Base-by-base conservation (phyloP, 2,888 invertebrate species). In the Eupithecia vulgata region DNA sequence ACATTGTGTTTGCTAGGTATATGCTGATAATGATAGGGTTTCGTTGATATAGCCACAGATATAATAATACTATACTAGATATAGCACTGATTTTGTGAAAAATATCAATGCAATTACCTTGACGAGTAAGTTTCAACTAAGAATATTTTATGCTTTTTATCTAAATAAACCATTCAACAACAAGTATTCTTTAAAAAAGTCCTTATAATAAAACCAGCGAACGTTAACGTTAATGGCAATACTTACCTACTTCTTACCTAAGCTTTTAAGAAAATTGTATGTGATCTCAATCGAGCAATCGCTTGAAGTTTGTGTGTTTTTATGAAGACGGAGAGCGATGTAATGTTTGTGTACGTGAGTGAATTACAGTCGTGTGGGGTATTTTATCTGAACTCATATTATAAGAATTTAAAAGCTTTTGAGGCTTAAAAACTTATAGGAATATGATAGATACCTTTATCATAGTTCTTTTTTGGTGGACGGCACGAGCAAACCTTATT, bases 181-280 rank as follows among this genome's bases (percentile, higher is more conserved):
- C 8, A 34, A 42, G 7, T 5, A 7, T 15, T 59, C n/a, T 25
- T 37, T 37, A 3, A 37, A 21, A 17, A n/a, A 35, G 21, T 64
- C 35, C 40, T 70, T 17, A 15, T 57, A 68, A 45, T 40, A 72
- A 65, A 68, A 70, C 62, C 45, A 70, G 17, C 30, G 37, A 65
- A 21, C 13, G 59, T 66, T 61, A 21, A 65, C 25, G 5, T 15
- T 59, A 75, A 71, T 57, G 70, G 68, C 67, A 40, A 45, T 45
- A 45, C 45, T 48, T 48, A 48, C n/a, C 3, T 48, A 48, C 40
- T 1, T 13, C 30, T 30, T 30, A 40, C 48, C 8, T n/a, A 67
- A 30, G 71, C 74, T 78, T 76, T 76, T 72, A 78, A 76, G 71
- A 72, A 77, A 77, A 78, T 78, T 78, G 74, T 74, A 70, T 57